phyloP scores from a whole-genome alignment of 2,888 invertebrate genomes.

The Oconnorella tubifera region DNA sequence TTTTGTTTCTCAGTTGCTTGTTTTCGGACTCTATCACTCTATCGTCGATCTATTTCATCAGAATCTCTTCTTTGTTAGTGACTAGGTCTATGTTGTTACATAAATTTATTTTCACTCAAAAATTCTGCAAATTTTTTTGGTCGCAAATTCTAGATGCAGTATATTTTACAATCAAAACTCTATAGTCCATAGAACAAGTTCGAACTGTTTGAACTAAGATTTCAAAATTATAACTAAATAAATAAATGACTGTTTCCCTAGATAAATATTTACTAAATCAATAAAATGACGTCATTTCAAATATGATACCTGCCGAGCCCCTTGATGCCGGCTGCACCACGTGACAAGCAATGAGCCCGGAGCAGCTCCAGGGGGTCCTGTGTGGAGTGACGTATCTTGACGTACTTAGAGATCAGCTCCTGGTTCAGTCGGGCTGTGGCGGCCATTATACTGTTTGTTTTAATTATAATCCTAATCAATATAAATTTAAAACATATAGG shows the following conservation, averaged over 20 bases:
- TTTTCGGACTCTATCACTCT: too few relatives aligned
- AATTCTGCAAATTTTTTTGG: too few relatives aligned
- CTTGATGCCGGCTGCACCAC: slow-evolving; percentile 84
- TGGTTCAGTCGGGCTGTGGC: slow-evolving; percentile 73
- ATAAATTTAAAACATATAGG: too few relatives aligned
- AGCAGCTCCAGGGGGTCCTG: slow-evolving; percentile 80
- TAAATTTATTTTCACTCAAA: too few relatives aligned
- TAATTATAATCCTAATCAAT: too few relatives aligned
- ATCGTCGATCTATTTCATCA: too few relatives aligned
- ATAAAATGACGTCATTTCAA: slow-evolving; percentile 42
- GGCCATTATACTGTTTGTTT: slow-evolving; percentile 60
- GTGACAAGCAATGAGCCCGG: slow-evolving; percentile 74
- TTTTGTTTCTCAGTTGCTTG: too few relatives aligned
- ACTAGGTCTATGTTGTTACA: too few relatives aligned
- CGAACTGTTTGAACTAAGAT: neutral
- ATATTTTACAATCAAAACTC: too few relatives aligned
- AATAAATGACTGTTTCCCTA: neutral
- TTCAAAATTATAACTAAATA: neutral
- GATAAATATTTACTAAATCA: slow-evolving; percentile 2
- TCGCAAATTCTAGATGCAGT: too few relatives aligned
- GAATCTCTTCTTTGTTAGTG: too few relatives aligned
- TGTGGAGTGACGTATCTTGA: slow-evolving; percentile 61
- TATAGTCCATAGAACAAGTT: neutral
- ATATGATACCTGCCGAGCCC: slow-evolving; percentile 82
- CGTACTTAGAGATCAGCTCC: slow-evolving; percentile 70